These are phyloP conservation scores for Passer montanus DNA, from an alignment of 2,113 vertebrate species.

Conservation along the genomic window DNA sequence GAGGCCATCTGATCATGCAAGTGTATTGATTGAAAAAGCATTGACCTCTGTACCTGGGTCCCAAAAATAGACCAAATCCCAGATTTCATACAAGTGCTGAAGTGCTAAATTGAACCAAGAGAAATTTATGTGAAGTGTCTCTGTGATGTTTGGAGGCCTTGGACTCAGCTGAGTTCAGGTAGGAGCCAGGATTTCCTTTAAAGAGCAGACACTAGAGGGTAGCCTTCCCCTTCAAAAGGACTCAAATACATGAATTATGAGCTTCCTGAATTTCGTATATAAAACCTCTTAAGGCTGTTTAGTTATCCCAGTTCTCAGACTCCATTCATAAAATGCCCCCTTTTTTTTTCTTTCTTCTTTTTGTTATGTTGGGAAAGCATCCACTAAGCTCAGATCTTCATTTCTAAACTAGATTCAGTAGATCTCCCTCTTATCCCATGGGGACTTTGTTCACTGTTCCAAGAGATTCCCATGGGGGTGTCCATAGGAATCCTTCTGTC, in stretches of 20 bases:
- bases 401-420: not conserved
- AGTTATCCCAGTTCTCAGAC: not conserved
- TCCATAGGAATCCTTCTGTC: not conserved
- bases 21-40: not conserved
- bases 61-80: not conserved
- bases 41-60: not conserved
- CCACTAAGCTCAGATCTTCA: not conserved
- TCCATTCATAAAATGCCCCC: not conserved
- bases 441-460: not conserved
- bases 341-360: not conserved
- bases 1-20: not conserved
- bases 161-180: not conserved
- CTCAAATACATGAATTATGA: not conserved
- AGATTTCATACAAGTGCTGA: not conserved
- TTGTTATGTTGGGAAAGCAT: not conserved
- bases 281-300: not conserved
- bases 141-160: not conserved
- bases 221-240: not conserved
- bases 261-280: not conserved
- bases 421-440: not conserved
- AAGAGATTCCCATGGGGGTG: not conserved
- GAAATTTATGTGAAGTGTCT: not conserved
- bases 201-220: constrained; percentile 17
- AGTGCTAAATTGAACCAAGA: not conserved
- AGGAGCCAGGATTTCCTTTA: not conserved